These are phyloP conservation scores for Apostichopus parvimensis DNA, from an alignment of 35 echinoderm and acorn worm genomes.

Conservation along the genomic window DNA sequence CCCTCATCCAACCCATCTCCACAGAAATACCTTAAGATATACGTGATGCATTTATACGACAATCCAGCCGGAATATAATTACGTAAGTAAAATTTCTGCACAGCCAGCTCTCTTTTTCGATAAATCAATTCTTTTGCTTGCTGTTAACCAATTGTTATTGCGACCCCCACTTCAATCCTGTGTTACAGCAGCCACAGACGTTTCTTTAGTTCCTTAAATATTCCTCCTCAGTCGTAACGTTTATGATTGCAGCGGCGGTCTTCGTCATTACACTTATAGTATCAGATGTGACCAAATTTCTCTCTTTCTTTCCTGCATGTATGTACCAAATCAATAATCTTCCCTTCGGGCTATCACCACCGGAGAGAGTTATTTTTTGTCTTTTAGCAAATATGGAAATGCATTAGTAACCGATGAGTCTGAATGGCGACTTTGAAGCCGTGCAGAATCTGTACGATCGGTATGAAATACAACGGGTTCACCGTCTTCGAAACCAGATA, in stretches of 20 bases:
- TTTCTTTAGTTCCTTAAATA: too few species aligned
- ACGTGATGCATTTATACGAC: too few species aligned
- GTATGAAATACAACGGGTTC: background rate
- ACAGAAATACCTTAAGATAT: too few species aligned
- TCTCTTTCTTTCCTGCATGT: background rate
- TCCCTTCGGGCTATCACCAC: background rate
- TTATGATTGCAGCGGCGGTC: background rate
- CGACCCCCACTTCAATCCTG: too few species aligned
- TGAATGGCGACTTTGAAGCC: background rate
- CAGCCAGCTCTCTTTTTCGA: too few species aligned
- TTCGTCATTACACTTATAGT: background rate
- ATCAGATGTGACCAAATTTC: background rate
- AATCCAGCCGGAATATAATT: too few species aligned
- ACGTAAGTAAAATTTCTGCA: too few species aligned
- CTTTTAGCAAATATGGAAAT: slow-evolving; percentile 31
- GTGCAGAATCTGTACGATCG: background rate
- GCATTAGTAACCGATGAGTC: slow-evolving; percentile 3
- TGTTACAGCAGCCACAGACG: too few species aligned
- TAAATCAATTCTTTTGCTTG: too few species aligned
- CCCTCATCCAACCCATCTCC: too few species aligned
- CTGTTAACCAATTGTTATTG: too few species aligned
- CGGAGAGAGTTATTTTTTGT: background rate
- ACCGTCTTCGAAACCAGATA: background rate
- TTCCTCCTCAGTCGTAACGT: background rate
- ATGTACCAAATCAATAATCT: slow-evolving; percentile 12